Evolutionary conservation across 2,797 vertebrate species (phyloP).

Genomic region (Enteromius afrohamiltoni): DNA sequence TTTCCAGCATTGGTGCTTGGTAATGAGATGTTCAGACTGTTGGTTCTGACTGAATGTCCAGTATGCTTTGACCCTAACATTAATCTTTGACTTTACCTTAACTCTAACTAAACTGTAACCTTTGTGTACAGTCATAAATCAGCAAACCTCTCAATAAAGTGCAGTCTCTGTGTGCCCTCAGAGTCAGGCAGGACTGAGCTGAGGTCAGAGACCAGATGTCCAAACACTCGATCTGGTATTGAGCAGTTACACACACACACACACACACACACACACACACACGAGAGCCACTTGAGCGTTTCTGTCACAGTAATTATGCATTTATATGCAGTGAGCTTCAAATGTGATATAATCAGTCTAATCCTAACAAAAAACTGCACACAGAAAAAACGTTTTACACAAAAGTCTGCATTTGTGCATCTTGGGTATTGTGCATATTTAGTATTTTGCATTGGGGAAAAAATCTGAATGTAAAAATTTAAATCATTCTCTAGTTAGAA

Average conservation of each 20-base stretch:
- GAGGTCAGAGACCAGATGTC: not conserved
- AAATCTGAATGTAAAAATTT: not conserved
- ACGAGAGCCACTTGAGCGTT: not conserved
- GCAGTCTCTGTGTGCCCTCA: not conserved
- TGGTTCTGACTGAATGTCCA: not conserved
- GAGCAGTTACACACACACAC: not conserved
- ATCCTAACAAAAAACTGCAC: not conserved
- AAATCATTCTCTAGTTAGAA: not conserved
- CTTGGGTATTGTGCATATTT: not conserved
- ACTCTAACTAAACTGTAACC: not conserved
- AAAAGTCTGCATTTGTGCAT: not conserved
- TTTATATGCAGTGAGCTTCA: not conserved
- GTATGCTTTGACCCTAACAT: not conserved
- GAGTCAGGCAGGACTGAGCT: not conserved
- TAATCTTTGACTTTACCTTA: not conserved
- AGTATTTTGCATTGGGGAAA: not conserved
- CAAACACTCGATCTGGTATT: not conserved
- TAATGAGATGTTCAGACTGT: not conserved
- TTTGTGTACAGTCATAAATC: not conserved
- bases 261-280: not conserved
- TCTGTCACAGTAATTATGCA: not conserved
- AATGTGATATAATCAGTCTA: not conserved
- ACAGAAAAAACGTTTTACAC: not conserved
- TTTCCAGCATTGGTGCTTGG: not conserved
- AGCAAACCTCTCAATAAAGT: conserved; percentile 1